Evolutionary conservation across 1,140 invertebrate species (phyloP), one percentile per base, ranked within the genome.

Genomic region (Bombus ignitus): DNA sequence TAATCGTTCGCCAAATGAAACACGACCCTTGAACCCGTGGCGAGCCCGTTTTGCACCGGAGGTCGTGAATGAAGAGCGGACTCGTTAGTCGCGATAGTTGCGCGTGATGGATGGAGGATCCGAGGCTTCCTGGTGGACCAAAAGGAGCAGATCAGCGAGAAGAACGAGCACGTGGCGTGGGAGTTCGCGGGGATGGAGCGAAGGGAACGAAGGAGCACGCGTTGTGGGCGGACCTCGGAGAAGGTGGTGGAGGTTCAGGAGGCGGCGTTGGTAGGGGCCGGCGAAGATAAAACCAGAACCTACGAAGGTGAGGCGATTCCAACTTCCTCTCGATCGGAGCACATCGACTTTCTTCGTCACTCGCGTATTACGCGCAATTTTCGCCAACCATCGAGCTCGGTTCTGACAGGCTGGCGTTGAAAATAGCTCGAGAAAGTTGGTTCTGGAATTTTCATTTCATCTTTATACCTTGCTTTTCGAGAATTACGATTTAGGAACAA

Each of bases 231-330:
- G 93, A 94, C 86, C 93, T 93, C 84, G 86, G 73, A 91, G 91
- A 81, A 93, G 91, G 92, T 94, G 90, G 94, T 94, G 94, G 94
- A 95, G 92, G 94, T 93, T 93, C 92, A 94, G 89, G 92, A 94
- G 94, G 93, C 93, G 94, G 93, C 83, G 91, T 91, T 92, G 92
- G 91, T 90, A 93, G 92, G 91, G 90, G 91, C 89, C 89, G 90
- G 74, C 87, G 90, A 53, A 80, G 87, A 91, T 90, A 90, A 90
- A 92, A 91, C 83, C 88, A 92, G 89, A 92, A 91, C 87, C 75
- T 91, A 88, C 88, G 74, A 91, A 88, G 53, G 73, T 78, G 76
- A 62, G 79, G 15, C 57, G 65, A 90, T 71, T 79, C 73, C 28
- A 73, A 53, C 57, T 82, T 85, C 65, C 68, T 87, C 81, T 32